Percentiles rank a stretch among this genome's conserved stretches.
These are phyloP conservation scores for Halcyon malimbica DNA, from an alignment of 2,113 vertebrate species.

Conservation along the genomic window DNA sequence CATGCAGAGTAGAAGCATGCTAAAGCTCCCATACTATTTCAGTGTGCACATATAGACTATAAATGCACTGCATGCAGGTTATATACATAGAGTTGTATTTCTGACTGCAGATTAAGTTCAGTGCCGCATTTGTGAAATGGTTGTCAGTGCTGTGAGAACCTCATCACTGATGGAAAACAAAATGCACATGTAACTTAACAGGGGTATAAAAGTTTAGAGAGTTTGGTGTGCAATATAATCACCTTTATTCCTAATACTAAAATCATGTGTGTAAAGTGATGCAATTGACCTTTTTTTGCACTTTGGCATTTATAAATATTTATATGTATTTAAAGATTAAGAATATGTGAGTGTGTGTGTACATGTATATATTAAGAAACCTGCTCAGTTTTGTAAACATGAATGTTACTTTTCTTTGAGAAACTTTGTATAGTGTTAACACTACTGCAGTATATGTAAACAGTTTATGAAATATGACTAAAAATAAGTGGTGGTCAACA, in stretches of 20 bases:
- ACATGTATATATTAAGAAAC: background rate
- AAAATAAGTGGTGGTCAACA: background rate
- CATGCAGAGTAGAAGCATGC: background rate
- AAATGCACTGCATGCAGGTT: background rate
- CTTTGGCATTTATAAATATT: conserved; percentile 31
- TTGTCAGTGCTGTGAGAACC: background rate
- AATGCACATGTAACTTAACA: background rate
- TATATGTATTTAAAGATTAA: conserved; percentile 59
- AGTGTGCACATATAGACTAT: background rate
- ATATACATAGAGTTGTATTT: background rate
- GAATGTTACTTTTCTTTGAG: conserved; percentile 27
- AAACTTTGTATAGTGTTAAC: conserved; percentile 40
- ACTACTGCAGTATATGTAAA: conserved; percentile 23
- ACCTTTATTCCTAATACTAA: conserved; percentile 22
- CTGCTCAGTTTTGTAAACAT: conserved; percentile 47
- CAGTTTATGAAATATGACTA: background rate
- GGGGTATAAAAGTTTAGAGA: background rate
- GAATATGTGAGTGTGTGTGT: background rate
- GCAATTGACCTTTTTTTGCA: background rate
- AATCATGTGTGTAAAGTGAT: conserved; percentile 24
- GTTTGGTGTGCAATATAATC: conserved; percentile 44
- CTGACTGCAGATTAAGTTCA: background rate
- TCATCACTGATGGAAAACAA: background rate
- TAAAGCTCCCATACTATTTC: background rate
- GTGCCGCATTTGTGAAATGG: background rate